phyloP scores from a whole-genome alignment of 2,797 vertebrate species.

The Rhyacichthys aspro region DNA sequence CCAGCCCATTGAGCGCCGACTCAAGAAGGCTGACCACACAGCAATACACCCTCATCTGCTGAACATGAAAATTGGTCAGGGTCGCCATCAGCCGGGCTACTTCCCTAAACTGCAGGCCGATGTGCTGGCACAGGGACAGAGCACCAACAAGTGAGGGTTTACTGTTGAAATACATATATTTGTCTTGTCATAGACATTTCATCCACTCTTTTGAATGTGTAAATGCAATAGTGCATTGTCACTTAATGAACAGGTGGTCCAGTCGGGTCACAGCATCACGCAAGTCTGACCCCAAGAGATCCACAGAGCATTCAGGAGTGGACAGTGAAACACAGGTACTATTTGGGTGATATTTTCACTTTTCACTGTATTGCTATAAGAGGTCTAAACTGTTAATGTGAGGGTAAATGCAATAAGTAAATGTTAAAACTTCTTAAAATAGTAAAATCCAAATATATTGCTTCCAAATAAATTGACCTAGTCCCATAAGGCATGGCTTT shows the following conservation, averaged over 20 bases:
- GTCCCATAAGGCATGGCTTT: background rate
- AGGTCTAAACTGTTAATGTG: too few species aligned
- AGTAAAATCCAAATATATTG: constrained; percentile 3
- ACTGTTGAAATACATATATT: background rate
- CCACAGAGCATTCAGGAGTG: constrained; percentile 82
- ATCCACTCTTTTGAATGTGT: background rate
- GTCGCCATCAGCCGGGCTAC: constrained; percentile 94
- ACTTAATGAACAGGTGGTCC: constrained; percentile 84
- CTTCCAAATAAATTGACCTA: background rate
- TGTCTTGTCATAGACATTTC: background rate
- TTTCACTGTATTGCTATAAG: too few species aligned
- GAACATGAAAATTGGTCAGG: constrained; percentile 98
- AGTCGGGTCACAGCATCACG: constrained; percentile 86
- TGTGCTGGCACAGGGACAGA: constrained; percentile 88
- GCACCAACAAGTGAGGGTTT: constrained; percentile 91
- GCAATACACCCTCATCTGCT: constrained; percentile 97
- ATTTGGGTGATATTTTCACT: too few species aligned
- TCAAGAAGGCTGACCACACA: constrained; percentile 95
- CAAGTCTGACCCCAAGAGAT: constrained; percentile 82
- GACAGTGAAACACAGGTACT: constrained; percentile 90
- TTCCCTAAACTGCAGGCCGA: constrained; percentile 95
- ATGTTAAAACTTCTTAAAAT: too few species aligned
- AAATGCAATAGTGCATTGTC: constrained; percentile 12
- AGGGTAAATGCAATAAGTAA: too few species aligned
- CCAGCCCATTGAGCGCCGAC: constrained; percentile 89